Conservation (phyloP, 2,797 vertebrate species). For the Allochrocebus solatus region DNA sequence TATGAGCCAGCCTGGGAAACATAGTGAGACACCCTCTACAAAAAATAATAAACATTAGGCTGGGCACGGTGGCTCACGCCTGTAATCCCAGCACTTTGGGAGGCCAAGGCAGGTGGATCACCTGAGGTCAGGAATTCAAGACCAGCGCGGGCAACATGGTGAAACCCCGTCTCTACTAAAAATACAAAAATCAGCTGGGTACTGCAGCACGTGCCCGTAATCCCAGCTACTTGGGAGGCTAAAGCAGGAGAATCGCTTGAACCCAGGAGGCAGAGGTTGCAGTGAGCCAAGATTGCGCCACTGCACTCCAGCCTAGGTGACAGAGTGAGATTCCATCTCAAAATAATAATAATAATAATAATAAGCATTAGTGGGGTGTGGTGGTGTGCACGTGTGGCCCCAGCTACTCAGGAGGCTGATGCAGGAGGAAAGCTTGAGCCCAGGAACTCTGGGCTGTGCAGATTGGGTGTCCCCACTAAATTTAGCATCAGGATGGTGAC, state of each 20-base stretch:
- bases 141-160: neutral
- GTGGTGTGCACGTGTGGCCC: neutral
- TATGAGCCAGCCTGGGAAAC: neutral
- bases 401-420: neutral
- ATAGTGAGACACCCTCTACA: neutral
- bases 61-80: neutral
- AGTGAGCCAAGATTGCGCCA: neutral
- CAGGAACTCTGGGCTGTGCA: neutral
- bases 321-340: neutral
- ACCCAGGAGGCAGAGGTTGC: neutral
- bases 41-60: neutral
- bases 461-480: neutral
- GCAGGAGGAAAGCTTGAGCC: neutral
- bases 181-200: neutral
- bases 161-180: neutral
- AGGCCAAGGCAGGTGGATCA: neutral
- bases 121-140: neutral
- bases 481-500: neutral
- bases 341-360: neutral
- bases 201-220: rapidly evolving
- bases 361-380: neutral
- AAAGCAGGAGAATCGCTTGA: neutral
- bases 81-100: neutral
- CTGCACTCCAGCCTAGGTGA: neutral
- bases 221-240: neutral